Percentiles rank a stretch among this genome's conserved stretches.
Evolutionary conservation across 1,140 invertebrate genomes (phyloP).

Genomic region (Nylanderia fulva): DNA sequence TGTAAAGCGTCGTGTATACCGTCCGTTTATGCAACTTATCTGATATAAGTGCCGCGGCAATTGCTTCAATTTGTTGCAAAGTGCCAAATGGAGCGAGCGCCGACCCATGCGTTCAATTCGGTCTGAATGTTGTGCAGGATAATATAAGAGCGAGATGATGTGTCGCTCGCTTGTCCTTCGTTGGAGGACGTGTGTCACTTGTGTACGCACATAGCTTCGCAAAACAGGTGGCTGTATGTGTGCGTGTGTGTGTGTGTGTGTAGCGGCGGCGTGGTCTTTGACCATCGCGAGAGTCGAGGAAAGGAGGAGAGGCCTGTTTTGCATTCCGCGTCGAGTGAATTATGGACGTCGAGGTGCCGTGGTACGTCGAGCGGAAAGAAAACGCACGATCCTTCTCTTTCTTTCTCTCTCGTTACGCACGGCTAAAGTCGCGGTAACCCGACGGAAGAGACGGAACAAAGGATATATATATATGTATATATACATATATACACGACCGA

Average conservation of each 20-base stretch:
- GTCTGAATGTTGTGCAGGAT: slow-evolving; percentile 33
- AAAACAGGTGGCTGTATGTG: background rate
- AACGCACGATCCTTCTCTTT: slow-evolving; percentile 68
- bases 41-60: slow-evolving; percentile 64
- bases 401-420: slow-evolving; percentile 73
- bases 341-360: slow-evolving; percentile 61
- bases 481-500: background rate
- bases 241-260: background rate
- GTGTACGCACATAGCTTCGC: background rate
- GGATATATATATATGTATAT: too few species aligned
- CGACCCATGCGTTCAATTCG: slow-evolving; percentile 42
- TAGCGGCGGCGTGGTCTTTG: slow-evolving; percentile 29
- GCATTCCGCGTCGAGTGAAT: slow-evolving; percentile 65
- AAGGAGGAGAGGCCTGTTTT: slow-evolving; percentile 54
- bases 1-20: background rate
- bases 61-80: slow-evolving; percentile 70
- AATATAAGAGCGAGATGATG: slow-evolving; percentile 49
- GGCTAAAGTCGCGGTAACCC: slow-evolving; percentile 52
- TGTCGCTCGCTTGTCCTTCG: background rate
- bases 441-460: slow-evolving; percentile 43
- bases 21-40: slow-evolving; percentile 69
- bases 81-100: slow-evolving; percentile 37
- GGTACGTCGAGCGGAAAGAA: slow-evolving; percentile 70
- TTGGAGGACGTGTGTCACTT: slow-evolving; percentile 18
- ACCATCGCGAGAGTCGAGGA: slow-evolving; percentile 38